A percentile compares a stretch with the other conserved stretches of the same genome.
Evolutionary conservation across 2,113 vertebrate genomes (phyloP).

Genomic region (Xiphias gladius): DNA sequence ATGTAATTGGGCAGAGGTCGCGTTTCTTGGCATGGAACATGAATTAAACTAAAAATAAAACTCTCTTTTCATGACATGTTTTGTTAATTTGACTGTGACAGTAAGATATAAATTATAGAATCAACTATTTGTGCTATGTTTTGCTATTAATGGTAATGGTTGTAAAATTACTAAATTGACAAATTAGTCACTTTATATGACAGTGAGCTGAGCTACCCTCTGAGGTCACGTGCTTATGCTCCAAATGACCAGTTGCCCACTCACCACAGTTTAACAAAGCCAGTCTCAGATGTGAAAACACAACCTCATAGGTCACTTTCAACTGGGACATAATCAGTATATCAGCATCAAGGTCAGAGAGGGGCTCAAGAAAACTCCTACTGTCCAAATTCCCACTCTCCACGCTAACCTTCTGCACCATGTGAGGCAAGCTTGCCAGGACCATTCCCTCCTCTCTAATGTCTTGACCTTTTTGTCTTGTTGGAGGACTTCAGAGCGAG

Average conservation of each 20-base stretch:
- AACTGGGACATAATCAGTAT: constrained; percentile 31
- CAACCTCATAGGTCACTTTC: constrained; percentile 26
- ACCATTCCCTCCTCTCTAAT: constrained; percentile 63
- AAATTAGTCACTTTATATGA: background rate
- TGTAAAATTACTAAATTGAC: constrained; percentile 19
- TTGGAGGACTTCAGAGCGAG: constrained; percentile 35
- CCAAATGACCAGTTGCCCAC: constrained; percentile 2
- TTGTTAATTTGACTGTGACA: background rate
- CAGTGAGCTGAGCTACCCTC: background rate
- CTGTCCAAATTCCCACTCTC: constrained; percentile 25
- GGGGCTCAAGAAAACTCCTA: background rate
- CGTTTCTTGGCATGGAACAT: constrained; percentile 21
- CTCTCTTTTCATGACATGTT: background rate
- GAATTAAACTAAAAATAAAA: constrained; percentile 18
- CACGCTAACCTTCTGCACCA: constrained; percentile 56
- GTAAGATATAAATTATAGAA: background rate
- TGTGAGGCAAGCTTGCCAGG: constrained; percentile 10
- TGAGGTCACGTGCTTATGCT: constrained; percentile 21
- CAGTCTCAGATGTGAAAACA: constrained; percentile 4
- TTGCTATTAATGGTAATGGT: background rate
- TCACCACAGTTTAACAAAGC: constrained; percentile 39
- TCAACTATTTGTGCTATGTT: background rate
- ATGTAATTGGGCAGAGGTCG: constrained; percentile 35
- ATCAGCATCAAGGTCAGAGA: constrained; percentile 15
- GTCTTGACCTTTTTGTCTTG: constrained; percentile 65